phyloP scores from a whole-genome alignment of 1,140 invertebrate genomes.

The Lordiphosa mommai region DNA sequence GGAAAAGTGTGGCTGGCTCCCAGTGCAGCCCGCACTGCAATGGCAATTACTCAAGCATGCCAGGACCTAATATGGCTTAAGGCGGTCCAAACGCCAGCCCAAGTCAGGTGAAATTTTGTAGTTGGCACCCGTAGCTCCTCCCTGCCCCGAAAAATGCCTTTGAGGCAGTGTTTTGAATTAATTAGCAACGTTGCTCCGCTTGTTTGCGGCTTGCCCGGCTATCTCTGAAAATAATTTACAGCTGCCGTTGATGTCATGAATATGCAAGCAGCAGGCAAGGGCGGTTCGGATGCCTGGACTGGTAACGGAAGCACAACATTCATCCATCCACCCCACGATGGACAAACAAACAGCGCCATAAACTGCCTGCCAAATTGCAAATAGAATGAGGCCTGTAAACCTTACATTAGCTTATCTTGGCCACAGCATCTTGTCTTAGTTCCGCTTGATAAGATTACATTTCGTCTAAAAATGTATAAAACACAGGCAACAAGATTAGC shows the following conservation, averaged over 20 bases:
- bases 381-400: neutral
- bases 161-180: constrained; percentile 75
- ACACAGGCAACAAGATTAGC: constrained; percentile 21
- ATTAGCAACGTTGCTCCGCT: constrained; percentile 60
- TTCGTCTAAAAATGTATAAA: constrained; percentile 38
- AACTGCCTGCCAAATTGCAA: constrained; percentile 49
- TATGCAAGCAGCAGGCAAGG: constrained; percentile 47
- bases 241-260: constrained; percentile 65
- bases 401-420: constrained; percentile 23
- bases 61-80: constrained; percentile 60
- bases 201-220: constrained; percentile 54
- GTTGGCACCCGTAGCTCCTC: constrained; percentile 34
- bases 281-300: no score
- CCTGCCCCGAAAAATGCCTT: constrained; percentile 55
- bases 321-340: constrained; percentile 17
- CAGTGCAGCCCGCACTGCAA: constrained; percentile 47
- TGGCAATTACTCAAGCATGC: constrained; percentile 70
- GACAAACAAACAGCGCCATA: constrained; percentile 66
- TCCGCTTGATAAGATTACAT: constrained; percentile 55
- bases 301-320: constrained; percentile 20
- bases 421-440: constrained; percentile 44
- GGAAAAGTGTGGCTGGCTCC: constrained; percentile 12
- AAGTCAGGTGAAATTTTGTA: constrained; percentile 54
- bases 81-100: constrained; percentile 29
- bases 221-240: constrained; percentile 70